phyloP scores from a whole-genome alignment of 2,888 invertebrate species.

The Plagodis pulveraria region DNA sequence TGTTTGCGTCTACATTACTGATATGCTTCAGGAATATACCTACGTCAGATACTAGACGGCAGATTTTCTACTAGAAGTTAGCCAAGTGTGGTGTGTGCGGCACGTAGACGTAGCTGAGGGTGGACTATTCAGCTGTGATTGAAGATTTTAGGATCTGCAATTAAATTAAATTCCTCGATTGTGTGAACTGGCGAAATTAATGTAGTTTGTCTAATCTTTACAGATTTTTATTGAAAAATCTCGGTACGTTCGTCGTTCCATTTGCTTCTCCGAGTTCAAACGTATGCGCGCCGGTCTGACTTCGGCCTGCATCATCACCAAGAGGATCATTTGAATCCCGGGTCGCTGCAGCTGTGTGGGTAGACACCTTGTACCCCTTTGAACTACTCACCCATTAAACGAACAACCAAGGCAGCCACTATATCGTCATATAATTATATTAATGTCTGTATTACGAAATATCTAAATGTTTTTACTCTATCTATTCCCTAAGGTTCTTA shows the following conservation, averaged over 20 bases:
- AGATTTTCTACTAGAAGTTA: too few species aligned
- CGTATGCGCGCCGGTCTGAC: constrained; percentile 92
- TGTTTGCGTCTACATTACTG: too few species aligned
- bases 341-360: not conserved
- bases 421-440: constrained; percentile 1
- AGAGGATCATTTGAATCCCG: constrained; percentile 47
- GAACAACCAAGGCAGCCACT: not conserved
- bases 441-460: not conserved
- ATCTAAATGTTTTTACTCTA: not conserved
- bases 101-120: too few species aligned
- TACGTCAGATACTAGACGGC: too few species aligned
- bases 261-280: constrained; percentile 91
- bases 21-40: too few species aligned
- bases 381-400: not conserved
- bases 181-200: not conserved
- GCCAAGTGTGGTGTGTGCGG: too few species aligned
- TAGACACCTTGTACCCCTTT: not conserved
- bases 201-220: constrained; percentile 39
- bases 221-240: constrained; percentile 94
- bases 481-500: not conserved
- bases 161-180: too few species aligned
- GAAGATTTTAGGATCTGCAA: too few species aligned
- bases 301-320: constrained; percentile 92
- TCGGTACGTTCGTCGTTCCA: constrained; percentile 91
- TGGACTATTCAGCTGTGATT: too few species aligned